Base-by-base conservation (phyloP, 2,113 vertebrate genomes). In the Corythornis cristatus region DNA sequence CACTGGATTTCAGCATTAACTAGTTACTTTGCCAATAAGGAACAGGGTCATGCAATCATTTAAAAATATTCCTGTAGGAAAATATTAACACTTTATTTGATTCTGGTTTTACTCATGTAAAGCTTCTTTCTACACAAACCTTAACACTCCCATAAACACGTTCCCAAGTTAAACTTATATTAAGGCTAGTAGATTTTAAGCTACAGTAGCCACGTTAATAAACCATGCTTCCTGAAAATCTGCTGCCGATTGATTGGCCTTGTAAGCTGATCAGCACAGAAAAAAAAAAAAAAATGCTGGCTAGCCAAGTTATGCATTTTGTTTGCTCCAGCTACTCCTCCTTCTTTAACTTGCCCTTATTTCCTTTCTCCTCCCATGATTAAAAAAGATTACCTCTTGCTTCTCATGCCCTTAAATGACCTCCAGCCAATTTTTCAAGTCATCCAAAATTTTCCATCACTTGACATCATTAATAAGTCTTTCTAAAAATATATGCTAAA, bases 401-500 rank as follows among this genome's bases (percentile, higher is more conserved):
- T 94, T 96, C 78, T 89, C 89, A 91, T 83, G 86, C 71, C 87
- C 91, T 96, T 37, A 68, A 79, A 22, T 11, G 46, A 89, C 81
- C 62, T 79, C 58, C 67, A 76, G 40, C 54, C 86, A 68, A 82
- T 84, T 92, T 77, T 75, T 93, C 88, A 66, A 75, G 46, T 51
- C 77, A 70, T 45, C 68, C 67, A 61, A 90, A 86, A 66, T 66
- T 85, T 80, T 91, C 86, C 70, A 91, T 79, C 28, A 11, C 42
- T 60, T 15, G 33, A 11, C 35, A 3, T 8, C 67, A 46, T 37
- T 70, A 67, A 67, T 31, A 22, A 14, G 15, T 11, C 35, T 77
- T 91, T 54, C 58, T 60, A 85, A 89, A 95, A 93, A 77, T 66
- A 73, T 0, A 46, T 2, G 8, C 67, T 77, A 58, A 43, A 40